A percentile compares a stretch with the other conserved stretches of the same genome.
Evolutionary conservation across 2,888 invertebrate species (phyloP).

Genomic region (Caenorhabditis angaria): DNA sequence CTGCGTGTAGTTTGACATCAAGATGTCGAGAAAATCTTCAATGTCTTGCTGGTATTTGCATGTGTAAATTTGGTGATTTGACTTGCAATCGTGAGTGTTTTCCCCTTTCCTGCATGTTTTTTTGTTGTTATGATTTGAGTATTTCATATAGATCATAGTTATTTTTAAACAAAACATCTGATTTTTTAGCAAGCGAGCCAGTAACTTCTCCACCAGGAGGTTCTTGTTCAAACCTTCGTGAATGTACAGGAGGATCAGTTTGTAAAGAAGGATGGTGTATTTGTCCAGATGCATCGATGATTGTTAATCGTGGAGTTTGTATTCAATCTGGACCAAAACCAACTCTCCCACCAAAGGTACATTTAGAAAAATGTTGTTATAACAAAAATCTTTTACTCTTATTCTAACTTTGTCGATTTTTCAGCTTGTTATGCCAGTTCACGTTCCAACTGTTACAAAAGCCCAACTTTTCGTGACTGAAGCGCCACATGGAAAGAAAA

Average conservation of each 20-base stretch:
- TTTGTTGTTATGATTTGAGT: conserved; percentile 1
- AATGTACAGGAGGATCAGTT: conserved; percentile 66
- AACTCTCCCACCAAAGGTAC: conserved; percentile 52
- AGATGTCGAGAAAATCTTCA: conserved; percentile 48
- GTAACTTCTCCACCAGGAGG: conserved; percentile 70
- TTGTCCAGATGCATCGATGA: conserved; percentile 69
- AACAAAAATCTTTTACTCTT: too few relatives aligned
- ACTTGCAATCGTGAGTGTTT: conserved; percentile 51
- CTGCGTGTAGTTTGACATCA: conserved; percentile 43
- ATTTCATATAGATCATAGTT: background rate
- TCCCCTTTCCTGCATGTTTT: conserved; percentile 9
- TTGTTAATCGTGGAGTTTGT: conserved; percentile 65
- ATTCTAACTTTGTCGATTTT: conserved; percentile 31
- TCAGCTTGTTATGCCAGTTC: conserved; percentile 21
- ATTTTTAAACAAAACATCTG: background rate
- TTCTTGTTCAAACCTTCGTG: conserved; percentile 63
- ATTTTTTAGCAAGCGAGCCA: conserved; percentile 58
- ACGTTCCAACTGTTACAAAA: conserved; percentile 21
- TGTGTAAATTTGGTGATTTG: conserved; percentile 50
- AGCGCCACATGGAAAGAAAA: conserved; percentile 50
- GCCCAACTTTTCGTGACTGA: conserved; percentile 33
- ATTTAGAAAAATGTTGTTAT: too few relatives aligned
- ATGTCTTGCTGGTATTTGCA: conserved; percentile 59
- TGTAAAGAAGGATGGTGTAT: conserved; percentile 68
- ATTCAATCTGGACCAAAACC: conserved; percentile 56